Evolutionary conservation across 2,113 vertebrate genomes (phyloP).

Genomic region (Tinamus guttatus): DNA sequence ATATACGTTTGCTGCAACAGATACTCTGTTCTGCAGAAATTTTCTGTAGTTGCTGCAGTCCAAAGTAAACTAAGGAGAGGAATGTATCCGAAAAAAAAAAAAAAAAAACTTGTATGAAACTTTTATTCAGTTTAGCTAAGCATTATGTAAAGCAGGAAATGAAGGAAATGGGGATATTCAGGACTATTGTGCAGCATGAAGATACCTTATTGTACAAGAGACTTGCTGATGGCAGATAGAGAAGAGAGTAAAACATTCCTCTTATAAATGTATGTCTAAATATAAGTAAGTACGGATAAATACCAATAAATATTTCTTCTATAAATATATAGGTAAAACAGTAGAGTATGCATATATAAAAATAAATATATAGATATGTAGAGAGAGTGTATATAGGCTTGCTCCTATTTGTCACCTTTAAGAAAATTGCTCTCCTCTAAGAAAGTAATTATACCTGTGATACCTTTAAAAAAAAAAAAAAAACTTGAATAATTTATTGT

Average conservation of each 20-base stretch:
- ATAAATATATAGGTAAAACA: neutral
- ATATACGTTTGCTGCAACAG: neutral
- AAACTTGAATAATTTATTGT: neutral
- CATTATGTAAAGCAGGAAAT: neutral
- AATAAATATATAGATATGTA: no score
- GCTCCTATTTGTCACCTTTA: neutral
- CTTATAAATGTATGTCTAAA: neutral
- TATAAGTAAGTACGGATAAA: neutral
- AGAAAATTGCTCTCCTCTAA: neutral
- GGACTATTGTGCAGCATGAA: neutral
- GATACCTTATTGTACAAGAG: neutral
- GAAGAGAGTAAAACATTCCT: neutral
- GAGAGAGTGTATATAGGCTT: neutral
- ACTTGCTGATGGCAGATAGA: neutral
- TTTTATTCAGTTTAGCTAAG: neutral
- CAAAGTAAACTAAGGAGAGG: neutral
- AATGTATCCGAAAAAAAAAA: neutral
- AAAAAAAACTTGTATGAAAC: neutral
- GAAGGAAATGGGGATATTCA: neutral
- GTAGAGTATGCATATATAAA: no score
- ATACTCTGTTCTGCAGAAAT: neutral
- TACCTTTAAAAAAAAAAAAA: neutral
- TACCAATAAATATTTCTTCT: neutral
- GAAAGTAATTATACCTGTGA: neutral
- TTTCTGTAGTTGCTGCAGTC: neutral